Conservation (phyloP, 2,797 vertebrate genomes). For the Nannoperca obscura region DNA sequence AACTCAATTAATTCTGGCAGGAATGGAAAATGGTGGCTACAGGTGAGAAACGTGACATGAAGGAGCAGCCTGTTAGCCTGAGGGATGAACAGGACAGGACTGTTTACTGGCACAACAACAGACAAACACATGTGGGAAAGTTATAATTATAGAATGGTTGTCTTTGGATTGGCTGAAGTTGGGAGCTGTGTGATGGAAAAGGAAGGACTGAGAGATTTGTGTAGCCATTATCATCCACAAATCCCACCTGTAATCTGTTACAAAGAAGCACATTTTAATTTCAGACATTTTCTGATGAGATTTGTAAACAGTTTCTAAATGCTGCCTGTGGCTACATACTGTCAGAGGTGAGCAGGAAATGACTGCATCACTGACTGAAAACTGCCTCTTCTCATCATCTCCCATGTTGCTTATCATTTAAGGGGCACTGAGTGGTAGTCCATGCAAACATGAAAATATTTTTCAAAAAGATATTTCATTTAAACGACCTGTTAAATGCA, state of each 20-base stretch:
- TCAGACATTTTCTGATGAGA: constrained; percentile 12
- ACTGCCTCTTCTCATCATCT: not conserved
- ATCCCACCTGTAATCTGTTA: constrained; percentile 28
- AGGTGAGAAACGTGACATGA: constrained; percentile 35
- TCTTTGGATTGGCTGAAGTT: not conserved
- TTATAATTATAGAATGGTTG: constrained; percentile 21
- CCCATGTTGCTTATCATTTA: no score
- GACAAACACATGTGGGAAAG: constrained; percentile 18
- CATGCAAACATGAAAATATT: no score
- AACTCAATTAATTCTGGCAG: constrained; percentile 34
- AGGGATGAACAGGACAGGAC: constrained; percentile 13
- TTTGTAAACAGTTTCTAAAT: constrained; percentile 27
- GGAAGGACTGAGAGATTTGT: constrained; percentile 6
- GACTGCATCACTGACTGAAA: not conserved
- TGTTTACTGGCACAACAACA: constrained; percentile 7
- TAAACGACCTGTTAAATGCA: not conserved
- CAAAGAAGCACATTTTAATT: constrained; percentile 19
- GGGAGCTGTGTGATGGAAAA: not conserved
- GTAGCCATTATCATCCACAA: constrained; percentile 3
- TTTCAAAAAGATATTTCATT: no score
- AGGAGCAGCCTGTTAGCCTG: constrained; percentile 19
- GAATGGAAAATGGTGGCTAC: constrained; percentile 38
- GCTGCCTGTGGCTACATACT: not conserved
- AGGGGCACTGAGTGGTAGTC: no score
- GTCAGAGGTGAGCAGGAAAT: not conserved